These are phyloP conservation scores for Diploscapter pachys DNA, from an alignment of 1,140 invertebrate genomes.

Conservation along the genomic window DNA sequence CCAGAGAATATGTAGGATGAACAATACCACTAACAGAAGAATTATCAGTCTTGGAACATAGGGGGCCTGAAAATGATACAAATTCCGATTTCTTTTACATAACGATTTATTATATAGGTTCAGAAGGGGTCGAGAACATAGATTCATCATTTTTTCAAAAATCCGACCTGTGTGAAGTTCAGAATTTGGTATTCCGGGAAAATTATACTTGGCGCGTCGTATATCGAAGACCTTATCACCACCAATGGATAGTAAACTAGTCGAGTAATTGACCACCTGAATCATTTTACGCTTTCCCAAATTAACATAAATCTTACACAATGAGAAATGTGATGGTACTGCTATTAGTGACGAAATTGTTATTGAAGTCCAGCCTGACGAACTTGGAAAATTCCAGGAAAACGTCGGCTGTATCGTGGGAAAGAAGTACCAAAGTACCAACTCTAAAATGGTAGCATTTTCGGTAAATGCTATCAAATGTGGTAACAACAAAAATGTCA, in stretches of 20 bases:
- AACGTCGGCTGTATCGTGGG: conserved; percentile 90
- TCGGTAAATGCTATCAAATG: neutral
- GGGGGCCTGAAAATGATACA: conserved; percentile 71
- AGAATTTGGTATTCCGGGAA: conserved; percentile 79
- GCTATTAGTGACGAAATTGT: conserved; percentile 75
- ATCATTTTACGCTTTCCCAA: conserved; percentile 49
- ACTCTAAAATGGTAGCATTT: conserved; percentile 64
- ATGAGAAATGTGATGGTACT: conserved; percentile 77
- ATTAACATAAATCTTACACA: conserved; percentile 42
- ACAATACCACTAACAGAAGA: conserved; percentile 74
- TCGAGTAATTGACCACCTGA: conserved; percentile 81
- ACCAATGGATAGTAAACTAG: conserved; percentile 79
- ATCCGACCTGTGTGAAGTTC: conserved; percentile 66
- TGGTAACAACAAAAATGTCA: neutral
- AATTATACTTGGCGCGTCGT: conserved; percentile 49
- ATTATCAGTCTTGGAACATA: conserved; percentile 96
- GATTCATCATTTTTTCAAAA: neutral
- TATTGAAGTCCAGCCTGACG: conserved; percentile 82
- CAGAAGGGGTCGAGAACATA: neutral
- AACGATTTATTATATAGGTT: neutral
- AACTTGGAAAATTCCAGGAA: conserved; percentile 86
- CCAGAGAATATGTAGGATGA: conserved; percentile 88
- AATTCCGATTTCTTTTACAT: neutral
- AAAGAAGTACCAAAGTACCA: conserved; percentile 83
- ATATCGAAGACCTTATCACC: conserved; percentile 45